Evolutionary conservation across 2,888 invertebrate genomes (phyloP), one percentile per base, ranked within the genome.

Genomic region (Metopia argyrocephala): DNA sequence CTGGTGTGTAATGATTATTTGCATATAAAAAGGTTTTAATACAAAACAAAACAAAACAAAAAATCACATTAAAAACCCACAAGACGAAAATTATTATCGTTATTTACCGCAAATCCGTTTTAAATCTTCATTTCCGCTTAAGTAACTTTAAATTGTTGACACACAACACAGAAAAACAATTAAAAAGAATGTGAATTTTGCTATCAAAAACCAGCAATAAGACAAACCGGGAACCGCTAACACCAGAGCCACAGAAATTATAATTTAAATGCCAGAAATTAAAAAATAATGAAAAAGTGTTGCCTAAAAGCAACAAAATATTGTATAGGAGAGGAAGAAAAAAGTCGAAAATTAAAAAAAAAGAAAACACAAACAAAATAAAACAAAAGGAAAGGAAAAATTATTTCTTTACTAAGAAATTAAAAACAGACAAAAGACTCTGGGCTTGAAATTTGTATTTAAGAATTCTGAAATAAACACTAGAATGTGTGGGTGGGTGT

Each of bases 261-360:
- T 65, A 65, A 70, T 76, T 76, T 76, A 70, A 70, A 64, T 65
- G 70, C 70, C 21, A 57, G 46, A 76, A 76, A 76, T 69, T 76
- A 64, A 64, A 76, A 38, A 38, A 38, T 38, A 38, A 31, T 31
- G 31, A 31, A 2, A 31, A 31, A 31, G 3, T 9, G 64, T 65
- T 57, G 45, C 20, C 57, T 20, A 57, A 70, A 76, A 76, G 64
- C 62, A 68, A 75, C n/a, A n/a, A n/a, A n/a, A n/a, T n/a, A n/a
- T n/a, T n/a, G n/a, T n/a, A n/a, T n/a, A n/a, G n/a, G n/a, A n/a
- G n/a, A n/a, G n/a, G n/a, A n/a, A n/a, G n/a, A n/a, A n/a, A n/a
- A n/a, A n/a, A n/a, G n/a, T n/a, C n/a, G n/a, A 75, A 62, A 18
- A 31, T 31, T 50, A 59, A 23, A 21, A 28, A 3, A 28, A 21